These are phyloP conservation scores for Karalla daura DNA, from an alignment of 2,797 vertebrate species.

Conservation along the genomic window DNA sequence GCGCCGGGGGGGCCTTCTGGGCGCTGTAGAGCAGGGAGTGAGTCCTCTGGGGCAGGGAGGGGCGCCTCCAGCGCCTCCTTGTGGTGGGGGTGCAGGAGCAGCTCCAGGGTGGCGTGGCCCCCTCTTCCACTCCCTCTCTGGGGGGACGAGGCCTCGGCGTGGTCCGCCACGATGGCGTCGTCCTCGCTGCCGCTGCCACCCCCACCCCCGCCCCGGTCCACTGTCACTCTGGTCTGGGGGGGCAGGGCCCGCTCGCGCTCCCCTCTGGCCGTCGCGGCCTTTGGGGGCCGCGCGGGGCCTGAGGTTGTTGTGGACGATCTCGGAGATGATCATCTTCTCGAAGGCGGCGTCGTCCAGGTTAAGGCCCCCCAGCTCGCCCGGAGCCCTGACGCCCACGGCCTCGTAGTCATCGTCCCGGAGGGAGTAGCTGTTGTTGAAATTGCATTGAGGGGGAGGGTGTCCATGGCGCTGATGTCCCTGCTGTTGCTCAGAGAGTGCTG, in stretches of 20 bases:
- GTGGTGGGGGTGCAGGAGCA: slow-evolving; percentile 89
- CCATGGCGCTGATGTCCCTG: slow-evolving; percentile 99
- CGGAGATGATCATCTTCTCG: slow-evolving; percentile 99
- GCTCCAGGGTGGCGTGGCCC: slow-evolving; percentile 88
- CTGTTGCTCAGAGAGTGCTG: slow-evolving; percentile 99
- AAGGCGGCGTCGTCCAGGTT: slow-evolving; percentile 95
- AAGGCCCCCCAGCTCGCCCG: slow-evolving; percentile 89
- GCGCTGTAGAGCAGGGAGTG: slow-evolving; percentile 98
- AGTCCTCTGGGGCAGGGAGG: slow-evolving; percentile 97
- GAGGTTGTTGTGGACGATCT: slow-evolving; percentile 98
- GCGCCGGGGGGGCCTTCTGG: slow-evolving; percentile 82
- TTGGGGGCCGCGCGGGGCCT: slow-evolving; percentile 86
- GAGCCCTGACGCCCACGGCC: slow-evolving; percentile 86
- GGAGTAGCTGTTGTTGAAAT: slow-evolving; percentile 99
- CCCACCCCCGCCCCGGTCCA: slow-evolving; percentile 76
- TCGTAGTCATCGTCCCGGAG: slow-evolving; percentile 93
- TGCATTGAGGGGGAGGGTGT: slow-evolving; percentile 99
- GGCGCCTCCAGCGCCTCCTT: slow-evolving; percentile 93
- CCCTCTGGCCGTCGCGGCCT: slow-evolving; percentile 65
- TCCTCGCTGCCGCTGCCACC: slow-evolving; percentile 93
- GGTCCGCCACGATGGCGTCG: slow-evolving; percentile 89
- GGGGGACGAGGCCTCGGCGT: slow-evolving; percentile 89
- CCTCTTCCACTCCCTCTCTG: slow-evolving; percentile 80
- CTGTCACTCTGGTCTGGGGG: slow-evolving; percentile 66
- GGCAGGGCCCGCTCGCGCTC: slow-evolving; percentile 63